These are phyloP conservation scores for Cyphomyrus discorhynchus DNA, from an alignment of 2,113 vertebrate genomes.

Conservation along the genomic window DNA sequence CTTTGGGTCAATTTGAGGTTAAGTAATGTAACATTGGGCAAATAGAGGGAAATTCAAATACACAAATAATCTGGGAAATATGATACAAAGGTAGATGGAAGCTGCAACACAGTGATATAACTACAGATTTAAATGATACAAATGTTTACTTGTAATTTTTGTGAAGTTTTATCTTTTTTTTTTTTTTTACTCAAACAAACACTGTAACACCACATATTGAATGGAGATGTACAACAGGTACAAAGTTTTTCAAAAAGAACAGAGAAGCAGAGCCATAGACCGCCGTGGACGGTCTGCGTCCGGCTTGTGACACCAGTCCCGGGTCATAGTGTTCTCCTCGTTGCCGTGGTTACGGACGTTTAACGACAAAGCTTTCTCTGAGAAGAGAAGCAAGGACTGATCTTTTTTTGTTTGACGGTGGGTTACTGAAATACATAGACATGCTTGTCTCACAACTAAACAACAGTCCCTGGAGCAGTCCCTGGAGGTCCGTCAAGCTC, in stretches of 20 bases:
- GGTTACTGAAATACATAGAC: background rate
- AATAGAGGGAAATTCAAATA: background rate
- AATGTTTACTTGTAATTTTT: background rate
- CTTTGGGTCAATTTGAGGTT: background rate
- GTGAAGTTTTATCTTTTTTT: background rate
- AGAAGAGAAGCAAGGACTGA: background rate
- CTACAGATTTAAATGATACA: background rate
- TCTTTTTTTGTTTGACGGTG: background rate
- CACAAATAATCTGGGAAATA: background rate
- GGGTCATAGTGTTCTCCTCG: background rate
- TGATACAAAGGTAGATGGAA: background rate
- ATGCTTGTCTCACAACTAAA: background rate
- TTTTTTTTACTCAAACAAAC: constrained; percentile 12
- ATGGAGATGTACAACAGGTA: background rate
- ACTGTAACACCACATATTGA: constrained; percentile 5
- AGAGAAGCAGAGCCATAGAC: background rate
- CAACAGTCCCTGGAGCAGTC: background rate
- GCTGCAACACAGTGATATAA: background rate
- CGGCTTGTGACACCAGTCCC: background rate
- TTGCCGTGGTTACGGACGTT: background rate
- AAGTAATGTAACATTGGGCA: background rate
- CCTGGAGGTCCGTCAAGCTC: background rate
- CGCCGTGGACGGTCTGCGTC: background rate
- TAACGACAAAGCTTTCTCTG: background rate
- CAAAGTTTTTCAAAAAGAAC: background rate